These are phyloP conservation scores for Bombus affinis DNA, from an alignment of 1,140 invertebrate genomes.

Conservation along the genomic window DNA sequence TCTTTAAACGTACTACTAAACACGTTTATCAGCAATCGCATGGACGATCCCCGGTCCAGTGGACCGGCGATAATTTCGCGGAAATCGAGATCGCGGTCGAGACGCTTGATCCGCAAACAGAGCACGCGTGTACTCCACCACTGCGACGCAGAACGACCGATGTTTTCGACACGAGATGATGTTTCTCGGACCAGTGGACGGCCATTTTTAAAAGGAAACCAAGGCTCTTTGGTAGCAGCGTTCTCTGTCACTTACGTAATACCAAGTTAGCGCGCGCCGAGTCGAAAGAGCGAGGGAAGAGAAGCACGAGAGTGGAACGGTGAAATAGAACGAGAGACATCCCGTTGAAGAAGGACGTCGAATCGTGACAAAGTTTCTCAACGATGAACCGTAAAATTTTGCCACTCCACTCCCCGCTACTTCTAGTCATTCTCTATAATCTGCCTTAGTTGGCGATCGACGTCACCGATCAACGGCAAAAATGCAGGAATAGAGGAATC, in stretches of 20 bases:
- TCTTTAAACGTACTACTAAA: too few species aligned
- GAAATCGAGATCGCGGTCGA: not conserved
- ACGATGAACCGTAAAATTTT: slow-evolving; percentile 36
- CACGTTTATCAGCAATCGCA: not conserved
- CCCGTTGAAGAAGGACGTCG: slow-evolving; percentile 8
- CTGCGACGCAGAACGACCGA: slow-evolving; percentile 31
- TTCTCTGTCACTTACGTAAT: slow-evolving; percentile 63
- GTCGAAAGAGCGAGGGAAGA: slow-evolving; percentile 12
- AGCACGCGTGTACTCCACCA: not conserved
- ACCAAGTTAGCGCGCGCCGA: slow-evolving; percentile 43
- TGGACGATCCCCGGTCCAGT: too few species aligned
- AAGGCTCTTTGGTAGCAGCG: slow-evolving; percentile 53
- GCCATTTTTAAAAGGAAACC: slow-evolving; percentile 76
- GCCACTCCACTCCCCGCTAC: not conserved
- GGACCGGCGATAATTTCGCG: not conserved
- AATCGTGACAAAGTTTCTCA: slow-evolving; percentile 34
- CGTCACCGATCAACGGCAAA: slow-evolving; percentile 26
- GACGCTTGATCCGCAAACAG: not conserved
- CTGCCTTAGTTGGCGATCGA: not conserved
- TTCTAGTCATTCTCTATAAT: not conserved
- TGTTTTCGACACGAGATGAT: slow-evolving; percentile 62
- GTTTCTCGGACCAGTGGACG: slow-evolving; percentile 52
- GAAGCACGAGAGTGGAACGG: slow-evolving; percentile 7
- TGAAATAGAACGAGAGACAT: not conserved
- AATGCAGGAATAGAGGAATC: slow-evolving; percentile 12